Evolutionary conservation across 2,888 invertebrate species (phyloP), one percentile per base, ranked within the genome.

Genomic region (Agapostemon virescens): DNA sequence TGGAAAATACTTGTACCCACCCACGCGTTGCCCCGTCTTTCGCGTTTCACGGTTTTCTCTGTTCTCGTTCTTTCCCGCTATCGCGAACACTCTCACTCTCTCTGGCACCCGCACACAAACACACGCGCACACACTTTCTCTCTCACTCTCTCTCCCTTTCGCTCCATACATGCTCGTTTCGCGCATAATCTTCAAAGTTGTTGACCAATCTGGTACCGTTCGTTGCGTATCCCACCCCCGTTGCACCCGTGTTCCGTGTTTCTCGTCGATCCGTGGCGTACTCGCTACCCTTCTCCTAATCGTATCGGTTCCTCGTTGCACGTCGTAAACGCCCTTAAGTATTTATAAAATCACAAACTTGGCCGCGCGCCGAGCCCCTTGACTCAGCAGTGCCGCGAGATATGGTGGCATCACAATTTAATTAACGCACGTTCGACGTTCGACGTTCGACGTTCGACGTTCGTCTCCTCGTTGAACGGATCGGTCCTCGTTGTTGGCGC

Each of bases 391-490:
- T 91, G 94, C 94, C 95, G 95, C 95, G 94, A 95, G 96, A 96
- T 96, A 96, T 96, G 96, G 95, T 95, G 95, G 95, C 95, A 96
- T 96, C 96, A 96, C 95, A 95, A 92, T 92, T 90, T 91, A 91
- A 92, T 92, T 91, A 90, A 92, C 92, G 91, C 91, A 90, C 91
- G 88, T 91, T 85, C 87, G 86, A 84, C 91, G 88, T 91, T 85
- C 87, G 86, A 84, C 82, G 82, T 83, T 81, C 82, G 76, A n/a
- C 91, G 88, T 91, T 85, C 87, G 86, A 84, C 82, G 82, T 83
- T 81, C 82, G 76, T 81, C 85, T 74, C 66, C 76, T 83, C 82
- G 84, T 84, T 73, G 71, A 76, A 80, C 74, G 76, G 74, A 77
- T 80, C 81, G 71, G 40, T 67, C 36, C 45, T 70, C 70, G 77